Percentiles rank a stretch among this genome's conserved stretches.
Evolutionary conservation across 2,113 vertebrate species (phyloP).

Genomic region (Mystacornis crossleyi): DNA sequence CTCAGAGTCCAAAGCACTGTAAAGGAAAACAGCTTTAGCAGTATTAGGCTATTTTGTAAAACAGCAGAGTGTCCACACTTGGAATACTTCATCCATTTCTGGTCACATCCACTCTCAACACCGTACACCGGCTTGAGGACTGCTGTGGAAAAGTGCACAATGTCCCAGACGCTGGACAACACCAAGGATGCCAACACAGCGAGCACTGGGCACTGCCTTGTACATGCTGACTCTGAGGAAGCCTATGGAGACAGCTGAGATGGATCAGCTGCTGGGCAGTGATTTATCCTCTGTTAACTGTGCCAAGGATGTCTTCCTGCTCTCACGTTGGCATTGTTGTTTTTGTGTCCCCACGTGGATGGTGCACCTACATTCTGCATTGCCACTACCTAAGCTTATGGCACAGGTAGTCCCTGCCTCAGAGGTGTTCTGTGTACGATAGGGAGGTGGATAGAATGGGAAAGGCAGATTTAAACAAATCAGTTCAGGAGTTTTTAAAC

Average conservation of each 20-base stretch:
- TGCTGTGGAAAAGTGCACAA: neutral
- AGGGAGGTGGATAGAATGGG: neutral
- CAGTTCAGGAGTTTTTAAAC: neutral
- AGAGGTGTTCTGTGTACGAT: neutral
- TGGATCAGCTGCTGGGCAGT: neutral
- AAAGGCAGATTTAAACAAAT: neutral
- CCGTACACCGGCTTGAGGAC: neutral
- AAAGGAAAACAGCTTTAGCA: neutral
- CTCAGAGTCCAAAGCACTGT: neutral
- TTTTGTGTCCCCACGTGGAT: neutral
- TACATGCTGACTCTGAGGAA: neutral
- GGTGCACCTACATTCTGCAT: neutral
- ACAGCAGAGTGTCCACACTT: neutral
- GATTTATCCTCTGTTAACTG: neutral
- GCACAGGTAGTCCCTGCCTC: neutral
- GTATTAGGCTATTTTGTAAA: neutral
- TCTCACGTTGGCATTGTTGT: neutral
- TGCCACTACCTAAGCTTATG: fast-evolving
- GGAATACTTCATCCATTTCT: neutral
- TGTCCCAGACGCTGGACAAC: neutral
- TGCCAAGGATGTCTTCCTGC: neutral
- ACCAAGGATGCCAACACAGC: neutral
- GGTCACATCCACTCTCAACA: neutral
- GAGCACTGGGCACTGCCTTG: neutral
- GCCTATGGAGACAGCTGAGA: neutral